Base-by-base conservation (phyloP, 2,888 invertebrate species). In the Thymelicus sylvestris region DNA sequence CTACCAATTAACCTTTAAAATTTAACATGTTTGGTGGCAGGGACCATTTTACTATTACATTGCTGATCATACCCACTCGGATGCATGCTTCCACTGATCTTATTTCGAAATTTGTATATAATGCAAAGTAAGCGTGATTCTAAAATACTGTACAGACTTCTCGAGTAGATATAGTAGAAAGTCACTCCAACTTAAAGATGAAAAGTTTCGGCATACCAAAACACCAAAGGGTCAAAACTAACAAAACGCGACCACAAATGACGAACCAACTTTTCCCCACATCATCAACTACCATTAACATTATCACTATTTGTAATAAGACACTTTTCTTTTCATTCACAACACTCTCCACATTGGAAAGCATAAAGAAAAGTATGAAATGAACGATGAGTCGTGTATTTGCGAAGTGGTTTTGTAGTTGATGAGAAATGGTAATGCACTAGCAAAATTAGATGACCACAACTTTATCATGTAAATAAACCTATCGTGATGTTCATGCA, bases 291-390 rank as follows among this genome's bases (percentile, higher is more conserved):
- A 39, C n/a, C 15, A 70, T 59, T 57, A 57, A 55, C 47, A 64
- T 50, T 59, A 59, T 69, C 68, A 50, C 64, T 60, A 65, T 70
- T 70, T 65, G 60, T 70, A 65, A 60, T 70, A 70, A 47, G 50
- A 24, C 59, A 65, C 65, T 70, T 70, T 70, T 70, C 70, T 70
- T 70, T 70, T 70, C 70, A 70, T 70, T 60, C 65, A 70, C 70
- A 50, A 70, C 65, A 70, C 70, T 70, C 70, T 70, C 70, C 65
- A 70, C 70, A 70, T 70, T 70, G 70, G 70, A 70, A 70, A 70
- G 70, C 70, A 69, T 41, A 64, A 69, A 64, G 65, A 65, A 70
- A 60, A 60, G 59, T 64, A 59, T 64, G 48, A 64, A 39, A n/a
- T 39, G 41, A 38, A 50, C 65, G 65, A 70, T 70, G 70, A 70